Base-by-base conservation (phyloP, 2,113 vertebrate species). In the Phrynosoma blainvillii region DNA sequence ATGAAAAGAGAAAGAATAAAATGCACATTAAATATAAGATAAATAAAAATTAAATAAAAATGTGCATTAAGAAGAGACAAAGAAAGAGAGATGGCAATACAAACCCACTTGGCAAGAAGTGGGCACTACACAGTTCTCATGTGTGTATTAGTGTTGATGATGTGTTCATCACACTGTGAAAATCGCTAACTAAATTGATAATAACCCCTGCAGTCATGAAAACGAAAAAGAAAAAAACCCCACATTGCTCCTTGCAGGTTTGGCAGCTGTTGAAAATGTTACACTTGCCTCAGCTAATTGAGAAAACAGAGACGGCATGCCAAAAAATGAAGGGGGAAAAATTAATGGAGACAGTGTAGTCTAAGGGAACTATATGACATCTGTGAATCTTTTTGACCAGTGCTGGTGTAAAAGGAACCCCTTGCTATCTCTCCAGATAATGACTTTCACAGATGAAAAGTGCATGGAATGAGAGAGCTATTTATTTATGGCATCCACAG, bases 251-350 rank as follows among this genome's bases (percentile, higher is more conserved):
- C 62, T 0, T 52, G 4, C 78, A 9, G 13, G 71, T 79, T 90
- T 93, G 82, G 79, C 84, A 90, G 52, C 42, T 76, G 40, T 73
- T 90, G 82, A 75, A 8, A 76, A 79, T 0, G 62, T 90, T 91
- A 47, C 20, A 66, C 12, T 84, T 91, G 75, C 36, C 88, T 86
- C 90, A 42, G 54, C 20, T 91, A 86, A 91, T 0, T 65, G 16
- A 88, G 30, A 68, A 87, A 86, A 85, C 4, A 85, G 79, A 54
- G 12, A 83, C 0, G 0, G 74, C 6, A 59, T 86, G 10, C 1
- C 2, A 88, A 74, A 70, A 87, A 86, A 62, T 3, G 5, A 66
- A 68, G 52, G 79, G 20, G 13, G 10, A 47, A 66, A 27, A 1
- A 70, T 66, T 12, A 21, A 76, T 18, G 54, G 83, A 47, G 36